These are phyloP conservation scores for Myotis planiceps DNA, from an alignment of 2,797 vertebrate species.

Conservation along the genomic window DNA sequence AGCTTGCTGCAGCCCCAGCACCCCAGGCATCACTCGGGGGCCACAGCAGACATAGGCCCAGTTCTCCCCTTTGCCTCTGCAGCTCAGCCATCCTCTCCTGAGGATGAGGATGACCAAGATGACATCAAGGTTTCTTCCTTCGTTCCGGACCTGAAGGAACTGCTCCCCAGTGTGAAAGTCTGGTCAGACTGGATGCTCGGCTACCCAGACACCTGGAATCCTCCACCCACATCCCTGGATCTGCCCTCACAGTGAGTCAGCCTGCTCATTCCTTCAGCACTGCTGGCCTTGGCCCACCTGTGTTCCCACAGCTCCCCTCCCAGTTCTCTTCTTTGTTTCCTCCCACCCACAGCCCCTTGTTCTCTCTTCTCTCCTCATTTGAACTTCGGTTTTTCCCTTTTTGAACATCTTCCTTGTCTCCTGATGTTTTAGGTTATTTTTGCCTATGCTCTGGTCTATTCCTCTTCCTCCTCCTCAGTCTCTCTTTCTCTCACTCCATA, in stretches of 20 bases:
- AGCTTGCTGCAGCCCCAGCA: constrained; percentile 52
- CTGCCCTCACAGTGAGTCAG: constrained; percentile 87
- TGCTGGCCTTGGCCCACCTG: background rate
- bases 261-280: background rate
- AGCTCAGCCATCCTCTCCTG: constrained; percentile 86
- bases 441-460: background rate
- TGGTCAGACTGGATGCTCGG: constrained; percentile 99
- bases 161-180: constrained; percentile 97
- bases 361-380: background rate
- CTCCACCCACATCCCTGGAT: constrained; percentile 92
- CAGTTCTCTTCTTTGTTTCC: background rate
- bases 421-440: background rate
- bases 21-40: constrained; percentile 20
- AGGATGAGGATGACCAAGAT: constrained; percentile 87
- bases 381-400: background rate
- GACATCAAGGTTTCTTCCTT: constrained; percentile 95
- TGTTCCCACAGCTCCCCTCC: background rate
- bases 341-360: background rate
- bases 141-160: constrained; percentile 92
- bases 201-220: constrained; percentile 97
- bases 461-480: background rate
- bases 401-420: background rate
- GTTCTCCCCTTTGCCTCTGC: constrained; percentile 82
- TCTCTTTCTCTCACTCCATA: constrained; percentile 1
- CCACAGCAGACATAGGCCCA: constrained; percentile 71